phyloP scores from a whole-genome alignment of 1,140 invertebrate species.

The Odontomachus brunneus region DNA sequence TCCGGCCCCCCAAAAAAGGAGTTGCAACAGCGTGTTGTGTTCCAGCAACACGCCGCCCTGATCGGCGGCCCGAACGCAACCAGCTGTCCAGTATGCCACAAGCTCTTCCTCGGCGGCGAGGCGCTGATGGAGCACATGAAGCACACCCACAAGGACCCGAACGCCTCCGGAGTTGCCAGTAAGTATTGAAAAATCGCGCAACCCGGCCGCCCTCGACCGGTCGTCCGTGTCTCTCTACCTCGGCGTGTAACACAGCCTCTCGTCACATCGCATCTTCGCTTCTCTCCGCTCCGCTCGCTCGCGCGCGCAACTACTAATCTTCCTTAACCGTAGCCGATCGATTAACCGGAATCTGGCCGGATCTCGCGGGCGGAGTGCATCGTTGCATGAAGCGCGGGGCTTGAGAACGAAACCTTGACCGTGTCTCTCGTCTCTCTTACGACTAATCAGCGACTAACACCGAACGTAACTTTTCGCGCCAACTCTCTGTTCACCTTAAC shows the following conservation, averaged over 20 bases:
- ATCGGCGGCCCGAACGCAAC: conserved; percentile 95
- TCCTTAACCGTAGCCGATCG: conserved; percentile 45
- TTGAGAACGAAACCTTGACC: conserved; percentile 54
- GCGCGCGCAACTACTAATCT: conserved; percentile 37
- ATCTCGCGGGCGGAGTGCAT: conserved; percentile 26
- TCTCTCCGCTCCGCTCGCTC: background rate
- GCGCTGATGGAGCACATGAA: conserved; percentile 98
- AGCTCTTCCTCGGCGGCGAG: conserved; percentile 95
- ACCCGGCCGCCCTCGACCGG: conserved; percentile 54
- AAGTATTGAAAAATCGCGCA: conserved; percentile 86
- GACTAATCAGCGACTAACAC: conserved; percentile 38
- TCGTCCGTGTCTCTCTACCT: conserved; percentile 60
- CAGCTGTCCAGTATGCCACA: conserved; percentile 96
- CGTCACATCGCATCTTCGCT: conserved; percentile 7
- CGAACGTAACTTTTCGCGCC: conserved; percentile 33
- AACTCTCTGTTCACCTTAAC: conserved; percentile 14
- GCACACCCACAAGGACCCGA: conserved; percentile 96
- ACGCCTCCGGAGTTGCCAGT: conserved; percentile 95
- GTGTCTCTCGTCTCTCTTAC: background rate
- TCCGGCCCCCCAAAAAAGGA: conserved; percentile 87
- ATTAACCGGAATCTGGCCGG: conserved; percentile 30
- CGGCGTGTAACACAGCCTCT: background rate
- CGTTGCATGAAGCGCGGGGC: conserved; percentile 43
- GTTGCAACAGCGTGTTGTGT: conserved; percentile 94
- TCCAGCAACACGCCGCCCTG: conserved; percentile 97